Percentiles rank a stretch among this genome's conserved stretches.
phyloP scores from a whole-genome alignment of 2,888 invertebrate species.

The Dysmachus trigonus region DNA sequence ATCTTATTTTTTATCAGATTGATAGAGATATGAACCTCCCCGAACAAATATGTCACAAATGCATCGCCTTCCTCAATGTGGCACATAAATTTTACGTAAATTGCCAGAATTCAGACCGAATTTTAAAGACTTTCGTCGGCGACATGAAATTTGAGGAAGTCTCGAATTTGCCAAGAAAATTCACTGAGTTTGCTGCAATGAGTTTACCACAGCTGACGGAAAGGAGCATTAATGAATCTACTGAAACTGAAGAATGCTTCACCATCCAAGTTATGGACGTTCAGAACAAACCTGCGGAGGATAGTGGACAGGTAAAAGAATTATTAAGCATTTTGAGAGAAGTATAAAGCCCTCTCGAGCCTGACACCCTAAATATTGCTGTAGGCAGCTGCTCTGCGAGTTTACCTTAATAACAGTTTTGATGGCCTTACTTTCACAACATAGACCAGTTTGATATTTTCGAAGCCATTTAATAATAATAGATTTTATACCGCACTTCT shows the following conservation, averaged over 20 bases:
- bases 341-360: too few relatives aligned
- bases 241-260: background rate
- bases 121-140: conserved; percentile 57
- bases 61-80: conserved; percentile 57
- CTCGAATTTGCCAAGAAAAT: background rate
- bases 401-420: too few relatives aligned
- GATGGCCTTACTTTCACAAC: too few relatives aligned
- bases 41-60: conserved; percentile 58
- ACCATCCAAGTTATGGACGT: background rate
- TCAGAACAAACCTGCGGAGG: background rate
- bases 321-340: background rate
- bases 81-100: conserved; percentile 61
- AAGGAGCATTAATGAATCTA: background rate
- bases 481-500: too few relatives aligned
- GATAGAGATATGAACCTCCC: conserved; percentile 56
- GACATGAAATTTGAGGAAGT: conserved; percentile 45
- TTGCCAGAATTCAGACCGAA: conserved; percentile 60
- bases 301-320: background rate
- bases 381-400: too few relatives aligned
- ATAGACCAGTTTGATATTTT: too few relatives aligned
- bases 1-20: conserved; percentile 53
- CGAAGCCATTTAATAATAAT: too few relatives aligned
- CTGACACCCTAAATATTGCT: too few relatives aligned
- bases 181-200: background rate
- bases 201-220: background rate